Base-by-base conservation (phyloP, 2,888 invertebrate species). In the Meteorus cinctellus region DNA sequence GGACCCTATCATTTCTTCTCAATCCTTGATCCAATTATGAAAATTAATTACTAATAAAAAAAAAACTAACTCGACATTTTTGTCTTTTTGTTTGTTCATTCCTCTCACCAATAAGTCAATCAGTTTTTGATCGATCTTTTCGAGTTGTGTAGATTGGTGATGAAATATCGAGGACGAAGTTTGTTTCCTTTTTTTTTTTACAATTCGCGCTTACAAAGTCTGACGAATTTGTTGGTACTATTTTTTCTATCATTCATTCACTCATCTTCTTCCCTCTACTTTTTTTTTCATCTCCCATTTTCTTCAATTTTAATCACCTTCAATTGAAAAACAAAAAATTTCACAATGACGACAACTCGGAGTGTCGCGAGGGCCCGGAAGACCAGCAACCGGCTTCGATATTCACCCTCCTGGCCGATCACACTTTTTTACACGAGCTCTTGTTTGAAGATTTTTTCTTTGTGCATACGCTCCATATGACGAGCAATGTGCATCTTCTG, bases 391-490 rank as follows among this genome's bases (percentile, higher is more conserved):
- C 81, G 76, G 65, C 60, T 72, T 63, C 59, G 63, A 60, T 19
- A 55, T 55, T 55, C n/a, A 55, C 55, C 55, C 55, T 55, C 55
- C 55, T 6, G 55, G 55, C 55, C 55, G 55, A 8, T 70, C 55
- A 24, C 71, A 66, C 51, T 36, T 45, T 70, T 76, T 83, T 89
- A 89, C 77, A 89, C 89, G 75, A 89, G 81, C 81, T 89, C 89
- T 82, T 89, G 89, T 79, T 89, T 89, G 82, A 86, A 89, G 69
- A 89, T 85, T 80, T 89, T 89, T 82, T 91, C 91, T 80, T 90
- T 90, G 86, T 91, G 90, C 90, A 90, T 91, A 27, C 91, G 88
- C 82, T 90, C 90, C 87, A 91, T 90, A 81, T 91, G 91, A 67
- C 89, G 87, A 74, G 90, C 87, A 79, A 90, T 87, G 85, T 90